Evolutionary conservation across 2,888 invertebrate species (phyloP).

Genomic region (Melanchra persicariae): DNA sequence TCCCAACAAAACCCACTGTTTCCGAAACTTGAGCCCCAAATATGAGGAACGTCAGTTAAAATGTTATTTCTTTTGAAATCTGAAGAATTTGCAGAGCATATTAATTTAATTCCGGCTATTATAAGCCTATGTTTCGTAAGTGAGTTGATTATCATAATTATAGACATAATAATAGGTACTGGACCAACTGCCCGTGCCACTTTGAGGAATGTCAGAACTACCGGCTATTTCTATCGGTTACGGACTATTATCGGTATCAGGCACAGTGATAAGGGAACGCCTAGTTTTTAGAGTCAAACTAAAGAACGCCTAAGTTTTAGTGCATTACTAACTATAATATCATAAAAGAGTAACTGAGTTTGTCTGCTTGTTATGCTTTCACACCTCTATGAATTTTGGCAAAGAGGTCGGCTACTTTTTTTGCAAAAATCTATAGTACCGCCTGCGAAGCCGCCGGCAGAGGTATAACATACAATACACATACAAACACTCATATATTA

Average conservation of each 20-base stretch:
- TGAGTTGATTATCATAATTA: constrained; percentile 1
- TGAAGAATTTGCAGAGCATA: not conserved
- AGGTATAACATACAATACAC: not conserved
- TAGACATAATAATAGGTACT: not conserved
- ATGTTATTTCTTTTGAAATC: not conserved
- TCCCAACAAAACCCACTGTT: not conserved
- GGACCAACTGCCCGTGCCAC: not conserved
- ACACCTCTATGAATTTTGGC: no score
- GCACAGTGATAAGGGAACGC: not conserved
- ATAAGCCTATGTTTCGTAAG: not conserved
- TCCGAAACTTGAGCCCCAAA: not conserved
- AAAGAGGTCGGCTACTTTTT: no score
- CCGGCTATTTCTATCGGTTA: not conserved
- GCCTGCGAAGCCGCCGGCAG: no score
- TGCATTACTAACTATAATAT: no score
- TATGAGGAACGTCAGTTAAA: not conserved
- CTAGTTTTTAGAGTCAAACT: not conserved
- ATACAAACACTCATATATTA: not conserved
- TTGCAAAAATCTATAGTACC: no score
- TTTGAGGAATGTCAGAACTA: constrained; percentile 2
- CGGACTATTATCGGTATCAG: not conserved
- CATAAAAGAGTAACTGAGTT: no score
- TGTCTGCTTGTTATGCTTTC: no score
- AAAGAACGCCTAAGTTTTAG: not conserved
- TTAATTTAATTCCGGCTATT: not conserved